phyloP scores from a whole-genome alignment of 2,888 invertebrate genomes.

The Xestia ashworthii region DNA sequence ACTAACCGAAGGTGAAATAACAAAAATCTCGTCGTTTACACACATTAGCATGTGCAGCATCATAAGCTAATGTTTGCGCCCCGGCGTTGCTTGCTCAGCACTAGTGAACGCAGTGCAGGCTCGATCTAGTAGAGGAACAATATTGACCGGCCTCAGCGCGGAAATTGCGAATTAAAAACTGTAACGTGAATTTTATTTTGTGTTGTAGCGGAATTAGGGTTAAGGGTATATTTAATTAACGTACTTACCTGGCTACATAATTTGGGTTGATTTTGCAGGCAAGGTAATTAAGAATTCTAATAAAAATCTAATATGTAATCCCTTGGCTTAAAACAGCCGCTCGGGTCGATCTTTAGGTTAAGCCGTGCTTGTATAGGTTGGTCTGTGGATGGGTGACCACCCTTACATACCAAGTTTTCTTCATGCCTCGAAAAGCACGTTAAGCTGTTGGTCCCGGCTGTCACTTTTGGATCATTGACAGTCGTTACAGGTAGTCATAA shows the following conservation, averaged over 20 bases:
- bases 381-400: too few relatives aligned
- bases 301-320: too few relatives aligned
- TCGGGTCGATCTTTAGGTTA: too few relatives aligned
- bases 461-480: too few relatives aligned
- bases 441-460: too few relatives aligned
- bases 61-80: slow-evolving; percentile 72
- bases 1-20: slow-evolving; percentile 28
- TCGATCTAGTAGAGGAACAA: slow-evolving; percentile 70
- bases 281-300: neutral
- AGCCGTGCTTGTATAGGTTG: too few relatives aligned
- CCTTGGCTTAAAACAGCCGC: too few relatives aligned
- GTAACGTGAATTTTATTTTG: slow-evolving; percentile 31
- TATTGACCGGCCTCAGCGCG: slow-evolving; percentile 66
- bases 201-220: neutral
- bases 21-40: slow-evolving; percentile 36
- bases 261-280: neutral
- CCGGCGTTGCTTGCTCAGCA: slow-evolving; percentile 73
- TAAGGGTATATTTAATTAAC: slow-evolving; percentile 19
- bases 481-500: too few relatives aligned
- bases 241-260: neutral
- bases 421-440: too few relatives aligned
- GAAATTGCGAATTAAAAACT: slow-evolving; percentile 53
- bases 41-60: slow-evolving; percentile 52
- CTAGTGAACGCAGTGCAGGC: slow-evolving; percentile 62
- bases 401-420: too few relatives aligned